Evolutionary conservation across 2,797 vertebrate species (phyloP).

Genomic region (Chelidonichthys spinosus): DNA sequence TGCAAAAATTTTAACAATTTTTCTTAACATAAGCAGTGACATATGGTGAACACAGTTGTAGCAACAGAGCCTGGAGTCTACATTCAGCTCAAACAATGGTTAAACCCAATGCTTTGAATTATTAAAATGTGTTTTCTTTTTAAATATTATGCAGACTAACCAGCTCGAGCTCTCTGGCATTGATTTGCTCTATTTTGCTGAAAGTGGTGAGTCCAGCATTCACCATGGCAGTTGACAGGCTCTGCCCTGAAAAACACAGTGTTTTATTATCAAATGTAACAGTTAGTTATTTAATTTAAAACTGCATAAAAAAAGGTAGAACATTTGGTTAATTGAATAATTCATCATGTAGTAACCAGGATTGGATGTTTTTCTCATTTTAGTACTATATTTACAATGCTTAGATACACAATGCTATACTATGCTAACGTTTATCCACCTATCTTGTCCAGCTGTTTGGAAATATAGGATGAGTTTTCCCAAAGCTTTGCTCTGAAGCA

Average conservation of each 20-base stretch:
- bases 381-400: neutral
- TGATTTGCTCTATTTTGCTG: constrained; percentile 93
- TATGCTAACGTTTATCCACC: constrained; percentile 78
- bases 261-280: constrained; percentile 3
- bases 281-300: neutral
- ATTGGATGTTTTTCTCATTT: neutral
- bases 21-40: neutral
- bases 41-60: neutral
- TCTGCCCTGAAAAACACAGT: constrained; percentile 85
- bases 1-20: neutral
- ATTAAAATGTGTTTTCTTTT: neutral
- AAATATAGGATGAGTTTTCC: constrained; percentile 94
- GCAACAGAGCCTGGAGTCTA: neutral
- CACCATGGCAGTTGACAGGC: constrained; percentile 93
- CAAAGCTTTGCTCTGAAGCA: constrained; percentile 96
- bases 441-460: constrained; percentile 97
- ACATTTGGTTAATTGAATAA: neutral
- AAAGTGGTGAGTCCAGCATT: constrained; percentile 95
- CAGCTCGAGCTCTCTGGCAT: constrained; percentile 94
- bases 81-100: neutral
- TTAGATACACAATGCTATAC: neutral
- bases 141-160: constrained; percentile 76
- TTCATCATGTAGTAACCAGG: neutral
- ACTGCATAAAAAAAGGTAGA: neutral
- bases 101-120: neutral